Percentiles rank a stretch among this genome's conserved stretches.
Conservation (phyloP, 2,888 invertebrate species). For the Bugulina stolonifera region DNA sequence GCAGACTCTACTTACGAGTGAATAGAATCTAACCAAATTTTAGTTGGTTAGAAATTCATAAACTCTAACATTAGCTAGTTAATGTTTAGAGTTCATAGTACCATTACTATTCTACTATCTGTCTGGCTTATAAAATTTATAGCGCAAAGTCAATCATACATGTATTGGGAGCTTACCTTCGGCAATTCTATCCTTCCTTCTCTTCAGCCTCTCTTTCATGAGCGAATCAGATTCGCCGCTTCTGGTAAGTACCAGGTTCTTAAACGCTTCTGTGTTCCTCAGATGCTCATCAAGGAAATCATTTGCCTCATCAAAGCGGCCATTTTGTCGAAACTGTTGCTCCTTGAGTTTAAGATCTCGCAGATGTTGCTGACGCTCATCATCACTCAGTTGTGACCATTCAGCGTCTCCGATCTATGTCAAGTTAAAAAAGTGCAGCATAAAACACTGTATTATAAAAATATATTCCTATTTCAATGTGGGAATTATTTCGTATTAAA, state of each 20-base stretch:
- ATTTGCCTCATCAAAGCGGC: constrained; percentile 37
- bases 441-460: background rate
- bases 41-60: no score
- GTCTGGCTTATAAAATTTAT: no score
- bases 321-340: constrained; percentile 36
- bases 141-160: no score
- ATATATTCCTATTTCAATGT: no score
- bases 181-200: constrained; percentile 36
- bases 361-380: constrained; percentile 36
- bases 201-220: constrained; percentile 37
- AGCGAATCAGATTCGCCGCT: constrained; percentile 37
- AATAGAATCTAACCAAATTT: no score
- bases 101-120: no score
- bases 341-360: constrained; percentile 39
- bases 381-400: constrained; percentile 38
- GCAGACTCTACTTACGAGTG: no score
- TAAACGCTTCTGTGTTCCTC: constrained; percentile 37
- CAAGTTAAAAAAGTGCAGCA: background rate
- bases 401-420: constrained; percentile 39
- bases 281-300: constrained; percentile 33
- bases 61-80: no score
- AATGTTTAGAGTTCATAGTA: no score
- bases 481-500: no score
- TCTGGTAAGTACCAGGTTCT: constrained; percentile 37
- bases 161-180: constrained; percentile 38